Evolutionary conservation across 2,888 invertebrate species (phyloP), one percentile per base, ranked within the genome.

Genomic region (Choristoneura rosaceana): DNA sequence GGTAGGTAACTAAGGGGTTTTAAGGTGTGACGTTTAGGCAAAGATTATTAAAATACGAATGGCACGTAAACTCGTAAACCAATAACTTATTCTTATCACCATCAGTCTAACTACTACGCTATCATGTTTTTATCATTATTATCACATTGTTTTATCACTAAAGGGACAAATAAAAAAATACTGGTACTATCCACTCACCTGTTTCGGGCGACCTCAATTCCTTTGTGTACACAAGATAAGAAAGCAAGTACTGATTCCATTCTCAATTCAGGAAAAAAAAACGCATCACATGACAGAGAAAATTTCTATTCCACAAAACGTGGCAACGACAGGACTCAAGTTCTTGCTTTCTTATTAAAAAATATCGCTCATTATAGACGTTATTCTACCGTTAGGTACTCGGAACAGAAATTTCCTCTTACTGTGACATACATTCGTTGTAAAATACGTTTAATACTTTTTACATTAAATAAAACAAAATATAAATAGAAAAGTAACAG

Each of bases 371-470:
- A 77, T 80, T 79, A 64, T 76, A 81, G 81, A 84, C 83, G 86
- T 85, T 87, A 91, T 89, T 92, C 90, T 92, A 93, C 91, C 91
- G 78, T 80, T 43, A 38, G 4, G 3, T 74, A 80, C 79, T 79
- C 79, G 90, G 91, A 94, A 94, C 93, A 94, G 94, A 94, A 94
- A 94, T 94, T 93, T 93, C 93, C 94, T 93, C 94, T 88, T 81
- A 81, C 79, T 84, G 90, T 91, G 90, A 89, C 77, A 71, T 64
- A 47, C 47, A 64, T 76, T 69, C 43, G 68, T 73, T 68, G 74
- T 66, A 75, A 71, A 75, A 74, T 67, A 75, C 55, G 45, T 74
- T 74, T 74, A 70, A 65, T 69, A 71, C 71, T 71, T 71, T 74
- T 47, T 43, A 71, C 55, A 74, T 65, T 69, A 69, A 64, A 68